Evolutionary conservation across 2,888 invertebrate genomes (phyloP), one percentile per base, ranked within the genome.

Genomic region (Pomacea canaliculata): DNA sequence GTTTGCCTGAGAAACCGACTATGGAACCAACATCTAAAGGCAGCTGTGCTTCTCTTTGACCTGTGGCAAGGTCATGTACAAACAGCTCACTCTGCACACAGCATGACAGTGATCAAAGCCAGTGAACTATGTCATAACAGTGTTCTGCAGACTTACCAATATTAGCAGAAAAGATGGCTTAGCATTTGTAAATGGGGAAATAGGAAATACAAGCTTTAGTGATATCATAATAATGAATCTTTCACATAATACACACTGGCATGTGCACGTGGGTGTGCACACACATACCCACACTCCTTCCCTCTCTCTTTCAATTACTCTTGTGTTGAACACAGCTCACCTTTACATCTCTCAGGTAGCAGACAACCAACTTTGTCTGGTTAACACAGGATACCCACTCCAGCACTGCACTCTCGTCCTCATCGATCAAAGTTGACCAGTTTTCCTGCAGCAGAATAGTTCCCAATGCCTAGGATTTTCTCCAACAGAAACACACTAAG

Each of bases 321-420:
- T 60, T 7, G 18, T 60, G 51, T 7, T 10, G 16, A 56, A 10
- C 51, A 56, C 51, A 56, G 51, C 51, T 16, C 51, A 96, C 97
- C 93, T 98, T 98, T 13, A 98, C 98, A 93, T 99, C 97, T 88
- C 96, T 94, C 78, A 98, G 94, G 89, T 98, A 99, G 89, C 95
- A 95, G 60, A 97, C 92, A 73, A 98, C 93, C 60, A 99, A 92
- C 91, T 96, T 95, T 89, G 97, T 94, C n/a, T 94, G 92, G 90
- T 96, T 94, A 0, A 97, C 96, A 74, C 96, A 95, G 13, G 93
- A 92, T 0, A 94, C 96, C 96, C 96, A 97, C 89, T 97, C 96
- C 66, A 99, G 91, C 0, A 98, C 98, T 92, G 97, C 95, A 78
- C 93, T 94, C 8, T 94, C 91, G 89, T 98, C 94, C 91, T 98